phyloP scores from a whole-genome alignment of 2,797 vertebrate genomes.

The Sebastes oblongus region DNA sequence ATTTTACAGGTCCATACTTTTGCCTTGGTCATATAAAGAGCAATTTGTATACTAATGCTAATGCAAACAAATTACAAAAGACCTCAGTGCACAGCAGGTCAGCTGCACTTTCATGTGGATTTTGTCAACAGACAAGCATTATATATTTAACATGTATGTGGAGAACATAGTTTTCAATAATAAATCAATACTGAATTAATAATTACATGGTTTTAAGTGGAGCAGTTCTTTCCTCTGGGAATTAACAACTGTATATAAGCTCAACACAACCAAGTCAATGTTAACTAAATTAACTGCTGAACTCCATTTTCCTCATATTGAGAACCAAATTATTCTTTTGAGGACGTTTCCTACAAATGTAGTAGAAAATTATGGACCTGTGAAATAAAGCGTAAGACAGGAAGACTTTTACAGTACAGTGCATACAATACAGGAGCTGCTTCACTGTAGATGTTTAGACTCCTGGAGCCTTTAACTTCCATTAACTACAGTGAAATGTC shows the following conservation, averaged over 20 bases:
- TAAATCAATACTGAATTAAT: neutral
- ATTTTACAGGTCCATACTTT: conserved; percentile 20
- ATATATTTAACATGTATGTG: neutral
- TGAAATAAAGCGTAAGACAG: conserved; percentile 17
- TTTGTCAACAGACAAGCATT: neutral
- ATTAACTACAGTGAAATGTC: conserved; percentile 9
- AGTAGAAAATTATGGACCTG: neutral
- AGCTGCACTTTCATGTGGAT: neutral
- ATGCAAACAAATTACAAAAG: neutral
- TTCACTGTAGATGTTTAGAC: neutral
- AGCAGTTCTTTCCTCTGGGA: neutral
- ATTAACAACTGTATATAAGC: neutral
- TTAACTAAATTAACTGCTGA: neutral
- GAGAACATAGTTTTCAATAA: neutral
- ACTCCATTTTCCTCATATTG: neutral
- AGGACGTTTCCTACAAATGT: neutral
- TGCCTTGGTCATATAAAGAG: neutral
- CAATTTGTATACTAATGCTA: neutral
- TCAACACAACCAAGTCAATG: neutral
- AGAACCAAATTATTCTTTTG: neutral
- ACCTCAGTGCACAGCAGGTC: neutral
- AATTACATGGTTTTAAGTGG: neutral
- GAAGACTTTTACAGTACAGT: neutral
- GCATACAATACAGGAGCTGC: neutral
- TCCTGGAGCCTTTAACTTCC: conserved; percentile 18